Conservation (phyloP, 2,797 vertebrate genomes). For the Macropus fuliginosus region DNA sequence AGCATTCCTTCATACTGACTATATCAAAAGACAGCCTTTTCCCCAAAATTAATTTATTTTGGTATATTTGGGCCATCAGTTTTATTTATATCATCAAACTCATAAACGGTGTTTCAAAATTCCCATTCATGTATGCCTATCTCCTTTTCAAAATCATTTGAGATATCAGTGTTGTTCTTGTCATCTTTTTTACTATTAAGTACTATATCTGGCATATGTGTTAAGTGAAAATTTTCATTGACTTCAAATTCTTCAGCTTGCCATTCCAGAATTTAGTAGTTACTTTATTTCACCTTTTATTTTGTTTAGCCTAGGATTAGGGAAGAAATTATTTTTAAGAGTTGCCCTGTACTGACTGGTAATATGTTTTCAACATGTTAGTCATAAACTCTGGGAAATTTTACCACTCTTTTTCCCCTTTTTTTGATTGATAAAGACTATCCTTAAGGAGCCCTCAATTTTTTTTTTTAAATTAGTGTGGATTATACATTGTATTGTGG, state of each 20-base stretch:
- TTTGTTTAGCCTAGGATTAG: not conserved
- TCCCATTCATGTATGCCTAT: not conserved
- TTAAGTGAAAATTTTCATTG: not conserved
- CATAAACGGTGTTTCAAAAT: not conserved
- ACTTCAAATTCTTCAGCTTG: not conserved
- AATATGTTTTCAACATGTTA: not conserved
- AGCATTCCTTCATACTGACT: not conserved
- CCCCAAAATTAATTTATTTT: not conserved
- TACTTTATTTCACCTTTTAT: not conserved
- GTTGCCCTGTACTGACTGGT: not conserved
- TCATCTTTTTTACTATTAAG: not conserved
- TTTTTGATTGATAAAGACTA: not conserved
- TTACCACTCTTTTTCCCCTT: not conserved
- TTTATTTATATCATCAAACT: not conserved
- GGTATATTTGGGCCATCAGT: not conserved
- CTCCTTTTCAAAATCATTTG: not conserved
- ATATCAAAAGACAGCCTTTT: not conserved
- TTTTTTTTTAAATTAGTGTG: not conserved
- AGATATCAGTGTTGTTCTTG: not conserved
- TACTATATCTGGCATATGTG: not conserved
- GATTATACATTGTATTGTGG: not conserved
- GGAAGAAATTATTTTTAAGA: not conserved
- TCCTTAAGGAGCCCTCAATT: not conserved
- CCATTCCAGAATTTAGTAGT: not conserved
- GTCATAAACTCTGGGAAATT: not conserved